Conservation (phyloP, 2,113 vertebrate genomes). For the Athene cunicularia region DNA sequence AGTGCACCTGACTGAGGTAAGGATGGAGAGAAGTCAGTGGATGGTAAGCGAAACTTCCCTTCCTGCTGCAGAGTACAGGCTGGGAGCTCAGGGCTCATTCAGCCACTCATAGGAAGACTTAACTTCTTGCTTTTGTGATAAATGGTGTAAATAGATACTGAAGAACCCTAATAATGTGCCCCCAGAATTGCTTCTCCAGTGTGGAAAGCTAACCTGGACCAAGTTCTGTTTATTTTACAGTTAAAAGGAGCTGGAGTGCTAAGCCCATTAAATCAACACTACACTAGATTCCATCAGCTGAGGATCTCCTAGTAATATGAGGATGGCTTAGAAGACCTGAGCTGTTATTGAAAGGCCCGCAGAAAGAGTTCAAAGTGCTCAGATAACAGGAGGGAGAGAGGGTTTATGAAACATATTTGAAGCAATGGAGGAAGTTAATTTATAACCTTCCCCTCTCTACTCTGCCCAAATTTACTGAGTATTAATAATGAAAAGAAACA, state of each 20-base stretch:
- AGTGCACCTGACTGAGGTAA: neutral
- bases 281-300: neutral
- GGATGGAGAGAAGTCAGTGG: neutral
- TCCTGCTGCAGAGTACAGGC: neutral
- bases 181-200: neutral
- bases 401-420: neutral
- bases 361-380: neutral
- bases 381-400: neutral
- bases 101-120: neutral
- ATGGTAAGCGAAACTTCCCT: neutral
- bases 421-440: neutral
- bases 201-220: neutral
- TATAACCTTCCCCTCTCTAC: neutral
- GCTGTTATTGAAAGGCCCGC: neutral
- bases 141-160: neutral
- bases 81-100: neutral
- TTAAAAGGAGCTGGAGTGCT: neutral
- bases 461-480: neutral
- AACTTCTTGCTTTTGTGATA: neutral
- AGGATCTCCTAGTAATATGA: neutral
- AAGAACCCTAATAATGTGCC: neutral
- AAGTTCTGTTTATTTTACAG: neutral
- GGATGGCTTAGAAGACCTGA: neutral
- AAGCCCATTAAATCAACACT: neutral
- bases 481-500: neutral